Evolutionary conservation across 2,888 invertebrate species (phyloP).

Genomic region (Ptilodon capucinus): DNA sequence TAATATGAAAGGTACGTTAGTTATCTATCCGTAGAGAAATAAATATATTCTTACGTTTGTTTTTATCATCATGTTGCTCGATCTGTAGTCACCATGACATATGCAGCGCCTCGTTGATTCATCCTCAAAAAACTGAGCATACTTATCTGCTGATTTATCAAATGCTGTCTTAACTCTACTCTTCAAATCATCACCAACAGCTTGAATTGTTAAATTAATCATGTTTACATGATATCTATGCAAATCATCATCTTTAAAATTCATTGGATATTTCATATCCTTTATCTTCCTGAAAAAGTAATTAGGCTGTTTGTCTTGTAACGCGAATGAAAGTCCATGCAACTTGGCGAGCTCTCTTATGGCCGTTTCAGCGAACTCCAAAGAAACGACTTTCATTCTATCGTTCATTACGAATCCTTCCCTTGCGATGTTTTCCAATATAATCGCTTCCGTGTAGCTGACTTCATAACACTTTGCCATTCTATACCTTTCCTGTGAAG

Average conservation of each 20-base stretch:
- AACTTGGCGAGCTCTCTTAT: conserved; percentile 56
- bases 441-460: conserved; percentile 37
- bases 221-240: conserved; percentile 28
- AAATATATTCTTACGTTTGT: conserved; percentile 49
- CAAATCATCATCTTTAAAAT: conserved; percentile 40
- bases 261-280: conserved; percentile 19
- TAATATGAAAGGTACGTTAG: no score
- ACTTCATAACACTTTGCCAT: conserved; percentile 46
- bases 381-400: conserved; percentile 45
- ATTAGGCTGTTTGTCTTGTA: conserved; percentile 38
- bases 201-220: conserved; percentile 19
- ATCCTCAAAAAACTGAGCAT: conserved; percentile 32
- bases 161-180: conserved; percentile 29
- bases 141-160: conserved; percentile 27
- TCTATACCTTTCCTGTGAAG: conserved; percentile 42
- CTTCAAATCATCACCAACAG: conserved; percentile 33
- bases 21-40: no score
- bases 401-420: conserved; percentile 44
- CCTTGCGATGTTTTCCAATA: conserved; percentile 53
- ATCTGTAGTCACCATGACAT: conserved; percentile 61
- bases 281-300: conserved; percentile 46
- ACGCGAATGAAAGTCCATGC: conserved; percentile 50
- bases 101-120: conserved; percentile 34
- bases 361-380: conserved; percentile 47
- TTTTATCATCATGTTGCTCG: conserved; percentile 55